Evolutionary conservation across 1,140 invertebrate genomes (phyloP).

Genomic region (Lepidostoma basale): DNA sequence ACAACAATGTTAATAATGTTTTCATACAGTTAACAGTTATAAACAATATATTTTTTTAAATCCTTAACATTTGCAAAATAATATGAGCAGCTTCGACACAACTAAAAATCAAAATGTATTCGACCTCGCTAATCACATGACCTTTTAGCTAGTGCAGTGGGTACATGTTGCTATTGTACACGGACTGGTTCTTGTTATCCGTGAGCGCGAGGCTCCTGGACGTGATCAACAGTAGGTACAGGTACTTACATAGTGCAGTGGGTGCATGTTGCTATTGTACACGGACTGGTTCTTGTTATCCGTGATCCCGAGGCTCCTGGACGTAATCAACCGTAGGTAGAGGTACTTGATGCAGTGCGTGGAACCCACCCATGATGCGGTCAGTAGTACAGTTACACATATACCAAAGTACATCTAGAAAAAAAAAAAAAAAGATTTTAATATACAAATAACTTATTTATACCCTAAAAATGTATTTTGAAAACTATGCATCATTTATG

Average conservation of each 20-base stretch:
- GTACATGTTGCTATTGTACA: slow-evolving; percentile 40
- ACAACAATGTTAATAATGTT: too few species aligned
- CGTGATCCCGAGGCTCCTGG: slow-evolving; percentile 39
- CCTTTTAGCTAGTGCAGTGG: slow-evolving; percentile 39
- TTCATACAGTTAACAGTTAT: too few species aligned
- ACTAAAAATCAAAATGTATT: neutral
- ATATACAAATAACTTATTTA: slow-evolving; percentile 47
- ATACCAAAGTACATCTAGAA: slow-evolving; percentile 86
- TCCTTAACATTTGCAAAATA: too few species aligned
- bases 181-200: slow-evolving; percentile 42
- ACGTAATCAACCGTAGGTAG: slow-evolving; percentile 63
- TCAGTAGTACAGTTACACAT: slow-evolving; percentile 82
- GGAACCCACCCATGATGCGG: slow-evolving; percentile 86
- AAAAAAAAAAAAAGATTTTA: too few species aligned
- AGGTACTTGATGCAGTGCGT: slow-evolving; percentile 88
- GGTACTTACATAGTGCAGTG: slow-evolving; percentile 39
- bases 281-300: slow-evolving; percentile 44
- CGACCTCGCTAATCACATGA: too few species aligned
- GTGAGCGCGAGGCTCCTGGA: slow-evolving; percentile 40
- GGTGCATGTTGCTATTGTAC: slow-evolving; percentile 40
- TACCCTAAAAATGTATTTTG: slow-evolving; percentile 61
- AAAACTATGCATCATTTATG: too few species aligned
- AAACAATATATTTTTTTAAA: too few species aligned
- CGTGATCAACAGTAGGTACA: slow-evolving; percentile 64
- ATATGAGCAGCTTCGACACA: too few species aligned